Base-by-base conservation (phyloP, 1,140 invertebrate species). In the Heliconius hewitsoni region DNA sequence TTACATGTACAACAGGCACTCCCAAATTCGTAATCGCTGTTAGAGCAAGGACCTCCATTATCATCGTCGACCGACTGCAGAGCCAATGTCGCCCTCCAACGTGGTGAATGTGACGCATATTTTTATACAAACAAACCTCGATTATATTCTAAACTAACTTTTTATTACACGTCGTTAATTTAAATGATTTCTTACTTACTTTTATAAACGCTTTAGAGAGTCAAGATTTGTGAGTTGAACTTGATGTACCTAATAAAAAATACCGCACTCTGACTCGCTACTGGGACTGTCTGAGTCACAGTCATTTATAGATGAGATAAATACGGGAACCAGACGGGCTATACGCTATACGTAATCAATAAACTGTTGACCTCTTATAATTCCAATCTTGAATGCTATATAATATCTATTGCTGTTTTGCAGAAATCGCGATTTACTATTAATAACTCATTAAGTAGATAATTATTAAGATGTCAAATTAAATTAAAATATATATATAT, bases 301-400 rank as follows among this genome's bases (percentile, higher is more conserved):
- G n/a, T 6, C 55, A 2, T 57, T n/a, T 23, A 57, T 9, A 23
- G 60, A 66, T 13, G 60, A 66, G 60, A 66, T 66, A 66, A 66
- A 30, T 66, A 66, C 60, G 27, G 60, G 60, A 66, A 66, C 60
- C 60, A 66, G 60, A 30, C 60, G 60, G 60, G 3, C 60, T 11
- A 46, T 46, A 16, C 42, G 42, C 42, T 16, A 11, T 30, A 30
- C 60, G 60, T 66, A 66, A 30, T 66, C 27, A 66, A 30, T 66
- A 66, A 30, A 30, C 60, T 66, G 27, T 66, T 66, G 60, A 66
- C 60, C 60, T 23, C 55, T 57, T 57, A 57, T 57, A 23, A 27
- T 57, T 57, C 23, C 19, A 27, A 57, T 57, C 55, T 57, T 66
- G 9, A 13, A 13, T 30, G 60, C 27, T 66, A 13, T 27, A 30